Evolutionary conservation across 2,888 invertebrate species (phyloP), one percentile per base, ranked within the genome.

Genomic region (Copidosoma aretas): DNA sequence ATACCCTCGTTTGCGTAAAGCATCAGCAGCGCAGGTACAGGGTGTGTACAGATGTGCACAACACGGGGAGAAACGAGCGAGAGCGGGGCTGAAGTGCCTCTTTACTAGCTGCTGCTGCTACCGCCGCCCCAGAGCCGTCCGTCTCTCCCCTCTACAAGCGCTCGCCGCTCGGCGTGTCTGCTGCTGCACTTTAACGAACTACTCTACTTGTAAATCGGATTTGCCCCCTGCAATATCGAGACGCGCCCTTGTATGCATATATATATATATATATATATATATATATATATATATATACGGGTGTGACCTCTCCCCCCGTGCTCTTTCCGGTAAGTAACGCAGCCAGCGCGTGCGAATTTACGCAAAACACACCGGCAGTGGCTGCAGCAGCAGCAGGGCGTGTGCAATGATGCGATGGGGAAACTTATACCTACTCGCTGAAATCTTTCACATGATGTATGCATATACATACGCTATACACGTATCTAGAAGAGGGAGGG

Each of bases 101-200:
- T 32, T 32, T 32, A 32, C 8, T 3, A 32, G 32, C 32, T 32
- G n/a, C n/a, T n/a, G n/a, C 32, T 32, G 3, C 8, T 8, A 8
- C 32, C 32, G 32, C 32, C 8, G 32, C 32, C 32, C 32, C 32
- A 32, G 32, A 32, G 32, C 4, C 32, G 32, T 32, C 32, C 8
- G 8, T 46, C 43, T 46, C 12, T 46, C 43, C 17, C 43, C 12
- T 41, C 14, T 41, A 41, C 14, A 41, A 14, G 41, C 41, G n/a
- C 32, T 32, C 32, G 32, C 32, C 8, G 32, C 8, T 12, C 12
- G 15, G 12, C 14, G n/a, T 15, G 12, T 19, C n/a, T 10, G 21
- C 19, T n/a, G n/a, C 15, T 25, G 21, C 53, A 52, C n/a, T 46
- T 61, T 61, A 51, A 60, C 22, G 15, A 52, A 60, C 46, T 60